phyloP scores from a whole-genome alignment of 92 coral and sea anemone species.

The Paragorgia papillata region DNA sequence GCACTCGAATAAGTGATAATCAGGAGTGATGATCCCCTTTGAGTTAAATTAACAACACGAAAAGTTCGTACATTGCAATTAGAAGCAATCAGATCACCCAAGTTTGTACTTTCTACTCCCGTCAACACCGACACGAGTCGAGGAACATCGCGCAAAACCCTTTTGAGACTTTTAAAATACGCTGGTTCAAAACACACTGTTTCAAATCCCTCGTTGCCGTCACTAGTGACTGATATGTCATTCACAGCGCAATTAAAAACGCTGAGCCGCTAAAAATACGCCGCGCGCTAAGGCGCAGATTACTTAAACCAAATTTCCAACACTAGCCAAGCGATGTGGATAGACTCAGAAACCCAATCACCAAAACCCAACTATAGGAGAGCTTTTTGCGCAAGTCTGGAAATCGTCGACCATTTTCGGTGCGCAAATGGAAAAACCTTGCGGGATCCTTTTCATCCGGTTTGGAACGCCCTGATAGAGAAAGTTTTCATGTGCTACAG shows the following conservation, averaged over 20 bases:
- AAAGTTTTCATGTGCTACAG: not conserved
- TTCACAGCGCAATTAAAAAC: not conserved
- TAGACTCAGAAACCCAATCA: not conserved
- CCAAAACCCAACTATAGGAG: too few relatives aligned
- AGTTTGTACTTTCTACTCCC: not conserved
- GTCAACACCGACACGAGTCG: not conserved
- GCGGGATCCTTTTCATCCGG: constrained; percentile 41
- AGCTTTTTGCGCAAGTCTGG: not conserved
- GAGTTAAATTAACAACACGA: not conserved
- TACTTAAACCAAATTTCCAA: not conserved
- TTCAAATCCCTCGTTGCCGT: not conserved
- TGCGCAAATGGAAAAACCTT: not conserved
- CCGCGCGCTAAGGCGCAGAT: not conserved
- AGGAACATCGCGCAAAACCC: not conserved
- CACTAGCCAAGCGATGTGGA: not conserved
- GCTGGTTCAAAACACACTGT: not conserved
- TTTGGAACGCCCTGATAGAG: constrained; percentile 1
- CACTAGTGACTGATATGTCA: not conserved
- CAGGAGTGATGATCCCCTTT: not conserved
- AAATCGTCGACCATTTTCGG: not conserved
- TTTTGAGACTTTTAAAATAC: not conserved
- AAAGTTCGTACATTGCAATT: not conserved
- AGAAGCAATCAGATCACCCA: not conserved
- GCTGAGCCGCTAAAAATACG: not conserved
- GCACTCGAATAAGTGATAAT: too few relatives aligned